phyloP scores from a whole-genome alignment of 2,888 invertebrate genomes.

The Cephus pulcher region DNA sequence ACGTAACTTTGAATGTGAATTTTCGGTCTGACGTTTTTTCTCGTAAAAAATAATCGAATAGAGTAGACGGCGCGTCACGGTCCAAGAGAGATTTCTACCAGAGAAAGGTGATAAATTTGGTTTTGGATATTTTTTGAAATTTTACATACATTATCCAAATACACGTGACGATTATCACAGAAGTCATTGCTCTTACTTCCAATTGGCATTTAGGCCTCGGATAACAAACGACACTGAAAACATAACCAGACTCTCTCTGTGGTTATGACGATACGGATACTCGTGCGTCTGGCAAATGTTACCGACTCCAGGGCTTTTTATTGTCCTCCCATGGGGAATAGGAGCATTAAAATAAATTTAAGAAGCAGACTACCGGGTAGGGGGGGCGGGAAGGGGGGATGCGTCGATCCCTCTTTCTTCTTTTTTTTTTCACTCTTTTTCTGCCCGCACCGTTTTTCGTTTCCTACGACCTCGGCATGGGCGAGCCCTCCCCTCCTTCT shows the following conservation, averaged over 20 bases:
- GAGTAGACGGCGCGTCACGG: no score
- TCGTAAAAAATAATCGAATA: no score
- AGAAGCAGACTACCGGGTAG: background rate
- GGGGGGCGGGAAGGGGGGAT: background rate
- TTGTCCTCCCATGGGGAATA: conserved; percentile 7
- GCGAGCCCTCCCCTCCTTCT: no score
- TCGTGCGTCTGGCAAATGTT: conserved; percentile 21
- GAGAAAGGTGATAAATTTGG: no score
- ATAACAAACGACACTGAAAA: background rate
- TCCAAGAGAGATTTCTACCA: no score
- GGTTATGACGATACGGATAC: background rate
- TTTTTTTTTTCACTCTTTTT: background rate
- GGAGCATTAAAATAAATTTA: conserved; percentile 22
- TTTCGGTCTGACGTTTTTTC: no score
- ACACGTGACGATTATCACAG: background rate
- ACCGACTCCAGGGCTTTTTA: conserved; percentile 16
- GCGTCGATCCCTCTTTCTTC: no score
- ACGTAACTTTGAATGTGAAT: no score
- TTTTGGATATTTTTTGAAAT: no score
- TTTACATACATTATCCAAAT: no score
- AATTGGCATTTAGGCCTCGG: background rate
- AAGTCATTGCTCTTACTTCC: background rate
- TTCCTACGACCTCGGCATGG: background rate
- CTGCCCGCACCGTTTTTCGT: background rate
- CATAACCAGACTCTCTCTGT: background rate